Evolutionary conservation across 2,113 vertebrate genomes (phyloP).

Genomic region (Scatophagus argus): DNA sequence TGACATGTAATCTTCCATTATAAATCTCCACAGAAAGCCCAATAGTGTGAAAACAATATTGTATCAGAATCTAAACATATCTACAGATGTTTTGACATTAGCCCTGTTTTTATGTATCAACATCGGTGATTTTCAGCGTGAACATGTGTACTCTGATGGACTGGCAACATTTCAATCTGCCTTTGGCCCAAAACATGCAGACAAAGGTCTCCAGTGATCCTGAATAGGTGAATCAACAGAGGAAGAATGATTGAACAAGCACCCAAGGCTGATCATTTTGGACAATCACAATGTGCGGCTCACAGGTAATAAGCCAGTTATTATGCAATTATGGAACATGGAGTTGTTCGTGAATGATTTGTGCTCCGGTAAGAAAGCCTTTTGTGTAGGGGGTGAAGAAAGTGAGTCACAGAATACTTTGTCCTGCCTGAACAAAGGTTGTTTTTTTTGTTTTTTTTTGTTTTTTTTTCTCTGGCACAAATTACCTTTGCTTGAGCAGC

Average conservation of each 20-base stretch:
- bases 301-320: neutral
- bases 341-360: constrained; percentile 27
- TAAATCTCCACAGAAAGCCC: neutral
- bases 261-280: neutral
- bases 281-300: constrained; percentile 9
- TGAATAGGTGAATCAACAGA: neutral
- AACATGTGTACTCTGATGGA: neutral
- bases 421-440: constrained; percentile 30
- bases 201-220: constrained; percentile 14
- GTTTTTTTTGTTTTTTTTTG: too few relatives aligned
- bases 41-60: neutral
- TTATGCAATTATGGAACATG: constrained; percentile 7
- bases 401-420: constrained; percentile 49
- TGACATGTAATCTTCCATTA: constrained; percentile 4
- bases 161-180: neutral
- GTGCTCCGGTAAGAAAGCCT: constrained; percentile 1
- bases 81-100: neutral
- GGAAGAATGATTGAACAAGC: constrained; percentile 8
- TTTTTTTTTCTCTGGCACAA: constrained; percentile 42
- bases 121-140: neutral
- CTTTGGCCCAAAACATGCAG: neutral
- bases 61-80: neutral
- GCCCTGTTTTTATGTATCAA: constrained; percentile 10
- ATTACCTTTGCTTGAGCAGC: constrained; percentile 60
- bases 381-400: constrained; percentile 9